These are phyloP conservation scores for Trichechus manatus DNA, from an alignment of 2,113 vertebrate species.

Conservation along the genomic window DNA sequence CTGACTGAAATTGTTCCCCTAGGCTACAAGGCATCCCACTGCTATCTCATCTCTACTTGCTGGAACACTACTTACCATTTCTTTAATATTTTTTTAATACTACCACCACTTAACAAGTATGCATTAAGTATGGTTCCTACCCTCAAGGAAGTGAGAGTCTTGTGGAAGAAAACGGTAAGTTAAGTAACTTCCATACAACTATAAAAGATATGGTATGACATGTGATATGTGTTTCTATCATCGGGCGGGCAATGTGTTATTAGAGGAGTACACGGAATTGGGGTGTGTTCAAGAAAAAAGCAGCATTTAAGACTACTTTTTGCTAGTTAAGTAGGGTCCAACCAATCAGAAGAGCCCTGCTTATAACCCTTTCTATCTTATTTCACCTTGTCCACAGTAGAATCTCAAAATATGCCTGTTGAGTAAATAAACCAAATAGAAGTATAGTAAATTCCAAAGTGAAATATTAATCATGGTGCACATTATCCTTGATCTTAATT, in stretches of 20 bases:
- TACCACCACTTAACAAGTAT: background rate
- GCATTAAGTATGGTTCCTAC: background rate
- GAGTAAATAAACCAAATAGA: background rate
- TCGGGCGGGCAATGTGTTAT: background rate
- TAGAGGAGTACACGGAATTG: background rate
- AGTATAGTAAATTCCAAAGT: conserved; percentile 1
- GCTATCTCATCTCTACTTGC: background rate
- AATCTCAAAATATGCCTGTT: background rate
- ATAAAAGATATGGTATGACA: background rate
- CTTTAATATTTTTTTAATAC: background rate
- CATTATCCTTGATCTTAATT: background rate
- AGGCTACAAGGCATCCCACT: background rate
- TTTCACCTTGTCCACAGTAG: background rate
- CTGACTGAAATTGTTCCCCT: background rate
- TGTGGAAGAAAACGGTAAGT: background rate
- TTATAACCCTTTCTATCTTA: background rate
- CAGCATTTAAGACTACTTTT: background rate
- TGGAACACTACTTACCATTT: background rate
- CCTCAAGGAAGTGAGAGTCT: background rate
- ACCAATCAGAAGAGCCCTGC: background rate
- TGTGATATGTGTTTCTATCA: background rate
- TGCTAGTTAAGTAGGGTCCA: background rate
- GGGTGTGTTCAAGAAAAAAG: background rate
- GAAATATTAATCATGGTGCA: background rate
- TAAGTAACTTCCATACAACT: background rate